A percentile compares a stretch with the other conserved stretches of the same genome.
Evolutionary conservation across 2,113 vertebrate genomes (phyloP).

Genomic region (Ammodytes marinus): DNA sequence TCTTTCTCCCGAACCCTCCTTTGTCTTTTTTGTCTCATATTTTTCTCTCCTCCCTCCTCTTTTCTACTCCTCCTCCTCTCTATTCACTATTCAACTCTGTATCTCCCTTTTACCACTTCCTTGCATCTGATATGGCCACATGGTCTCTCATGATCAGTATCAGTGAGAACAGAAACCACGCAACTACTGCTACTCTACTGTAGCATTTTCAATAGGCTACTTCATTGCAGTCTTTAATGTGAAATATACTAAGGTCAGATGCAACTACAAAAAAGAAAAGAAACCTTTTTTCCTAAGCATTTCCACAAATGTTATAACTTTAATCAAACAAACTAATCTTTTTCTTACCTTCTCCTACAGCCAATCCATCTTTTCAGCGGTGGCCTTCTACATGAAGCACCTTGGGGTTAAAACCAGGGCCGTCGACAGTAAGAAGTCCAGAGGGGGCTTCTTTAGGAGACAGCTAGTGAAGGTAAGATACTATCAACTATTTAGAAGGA

Average conservation of each 20-base stretch:
- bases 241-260: background rate
- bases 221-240: conserved; percentile 11
- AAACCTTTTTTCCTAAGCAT: no score
- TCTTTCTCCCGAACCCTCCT: conserved; percentile 19
- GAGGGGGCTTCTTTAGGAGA: conserved; percentile 89
- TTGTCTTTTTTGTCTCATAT: background rate
- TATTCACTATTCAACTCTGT: background rate
- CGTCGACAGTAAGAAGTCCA: conserved; percentile 90
- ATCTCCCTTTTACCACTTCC: background rate
- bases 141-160: background rate
- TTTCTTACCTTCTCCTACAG: conserved; percentile 68
- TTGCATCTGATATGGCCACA: background rate
- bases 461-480: conserved; percentile 78
- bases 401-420: conserved; percentile 90
- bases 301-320: no score
- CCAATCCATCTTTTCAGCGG: conserved; percentile 87
- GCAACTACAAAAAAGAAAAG: background rate
- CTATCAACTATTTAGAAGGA: background rate
- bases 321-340: background rate
- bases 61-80: conserved; percentile 20
- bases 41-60: background rate
- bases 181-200: background rate
- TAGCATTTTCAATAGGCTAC: background rate
- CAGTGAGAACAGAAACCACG: background rate
- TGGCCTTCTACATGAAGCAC: conserved; percentile 91